Evolutionary conservation across 1,140 invertebrate species (phyloP).

Genomic region (Brachionus paranguensis): DNA sequence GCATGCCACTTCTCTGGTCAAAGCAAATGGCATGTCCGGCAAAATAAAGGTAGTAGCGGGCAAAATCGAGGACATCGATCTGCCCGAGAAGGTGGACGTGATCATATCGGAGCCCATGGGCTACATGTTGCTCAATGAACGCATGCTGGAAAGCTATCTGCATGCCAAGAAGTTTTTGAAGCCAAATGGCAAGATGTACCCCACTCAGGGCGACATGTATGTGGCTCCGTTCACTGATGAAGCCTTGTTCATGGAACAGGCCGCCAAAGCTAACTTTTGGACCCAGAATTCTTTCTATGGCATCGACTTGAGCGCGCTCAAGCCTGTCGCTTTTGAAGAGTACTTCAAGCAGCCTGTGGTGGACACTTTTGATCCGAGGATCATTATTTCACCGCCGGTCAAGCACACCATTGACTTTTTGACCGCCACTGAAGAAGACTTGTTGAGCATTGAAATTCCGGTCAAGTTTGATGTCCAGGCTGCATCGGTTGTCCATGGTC

Average conservation of each 20-base stretch:
- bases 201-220: constrained; percentile 87
- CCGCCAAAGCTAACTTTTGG: constrained; percentile 98
- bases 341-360: constrained; percentile 98
- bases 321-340: constrained; percentile 87
- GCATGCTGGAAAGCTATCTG: constrained; percentile 97
- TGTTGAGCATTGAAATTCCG: constrained; percentile 91
- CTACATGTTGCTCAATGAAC: constrained; percentile 98
- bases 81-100: constrained; percentile 89
- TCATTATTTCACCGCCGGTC: constrained; percentile 89
- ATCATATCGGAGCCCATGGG: constrained; percentile 99
- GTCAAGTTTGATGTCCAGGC: constrained; percentile 85
- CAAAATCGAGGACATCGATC: constrained; percentile 94
- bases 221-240: constrained; percentile 98
- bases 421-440: constrained; percentile 81
- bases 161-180: constrained; percentile 97
- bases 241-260: constrained; percentile 93
- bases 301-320: constrained; percentile 81
- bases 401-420: constrained; percentile 92
- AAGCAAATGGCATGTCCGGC: constrained; percentile 68
- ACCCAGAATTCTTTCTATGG: constrained; percentile 96
- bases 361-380: constrained; percentile 95
- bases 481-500: constrained; percentile 87
- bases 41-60: constrained; percentile 83
- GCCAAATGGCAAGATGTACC: constrained; percentile 90
- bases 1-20: constrained; percentile 83